Percentiles rank a stretch among this genome's conserved stretches.
Conservation (phyloP, 2,888 invertebrate species). For the Ennomos erosarius region DNA sequence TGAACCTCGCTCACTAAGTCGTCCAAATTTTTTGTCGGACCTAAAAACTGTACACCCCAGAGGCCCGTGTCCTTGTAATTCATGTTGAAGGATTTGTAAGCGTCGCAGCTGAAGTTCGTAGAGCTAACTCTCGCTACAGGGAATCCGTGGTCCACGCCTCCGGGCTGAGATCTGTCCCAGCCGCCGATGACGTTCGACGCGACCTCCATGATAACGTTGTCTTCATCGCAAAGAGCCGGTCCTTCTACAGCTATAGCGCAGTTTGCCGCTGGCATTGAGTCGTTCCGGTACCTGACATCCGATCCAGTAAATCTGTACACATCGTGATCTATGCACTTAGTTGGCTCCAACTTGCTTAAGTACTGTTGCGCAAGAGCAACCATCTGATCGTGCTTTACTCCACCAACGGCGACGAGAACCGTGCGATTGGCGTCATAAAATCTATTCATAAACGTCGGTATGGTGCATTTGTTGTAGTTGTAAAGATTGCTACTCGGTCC, state of each 20-base stretch:
- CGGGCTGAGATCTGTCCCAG: slow-evolving; percentile 95
- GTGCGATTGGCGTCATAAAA: slow-evolving; percentile 96
- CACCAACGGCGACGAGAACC: slow-evolving; percentile 96
- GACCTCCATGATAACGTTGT: slow-evolving; percentile 96
- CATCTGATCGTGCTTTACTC: slow-evolving; percentile 93
- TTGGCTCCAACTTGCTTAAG: slow-evolving; percentile 86
- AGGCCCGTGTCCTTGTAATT: slow-evolving; percentile 99
- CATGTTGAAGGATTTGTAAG: slow-evolving; percentile 97
- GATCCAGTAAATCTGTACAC: slow-evolving; percentile 94
- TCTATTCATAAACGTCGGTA: slow-evolving; percentile 90
- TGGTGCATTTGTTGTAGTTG: slow-evolving; percentile 87
- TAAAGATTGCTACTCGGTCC: slow-evolving; percentile 89
- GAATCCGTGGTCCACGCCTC: slow-evolving; percentile 93
- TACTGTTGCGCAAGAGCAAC: slow-evolving; percentile 90
- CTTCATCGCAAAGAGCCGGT: slow-evolving; percentile 95
- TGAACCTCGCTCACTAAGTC: slow-evolving; percentile 90
- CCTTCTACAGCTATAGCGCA: slow-evolving; percentile 96
- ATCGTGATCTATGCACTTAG: slow-evolving; percentile 73
- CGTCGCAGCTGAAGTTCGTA: slow-evolving; percentile 90
- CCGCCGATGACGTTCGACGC: slow-evolving; percentile 96
- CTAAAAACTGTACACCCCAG: slow-evolving; percentile 96
- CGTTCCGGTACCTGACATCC: slow-evolving; percentile 94
- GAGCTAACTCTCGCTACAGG: slow-evolving; percentile 90
- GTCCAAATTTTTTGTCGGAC: slow-evolving; percentile 87
- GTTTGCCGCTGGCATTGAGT: slow-evolving; percentile 94